Evolutionary conservation across 2,888 invertebrate genomes (phyloP), one percentile per base, ranked within the genome.

Genomic region (Rhyacophila evoluta): DNA sequence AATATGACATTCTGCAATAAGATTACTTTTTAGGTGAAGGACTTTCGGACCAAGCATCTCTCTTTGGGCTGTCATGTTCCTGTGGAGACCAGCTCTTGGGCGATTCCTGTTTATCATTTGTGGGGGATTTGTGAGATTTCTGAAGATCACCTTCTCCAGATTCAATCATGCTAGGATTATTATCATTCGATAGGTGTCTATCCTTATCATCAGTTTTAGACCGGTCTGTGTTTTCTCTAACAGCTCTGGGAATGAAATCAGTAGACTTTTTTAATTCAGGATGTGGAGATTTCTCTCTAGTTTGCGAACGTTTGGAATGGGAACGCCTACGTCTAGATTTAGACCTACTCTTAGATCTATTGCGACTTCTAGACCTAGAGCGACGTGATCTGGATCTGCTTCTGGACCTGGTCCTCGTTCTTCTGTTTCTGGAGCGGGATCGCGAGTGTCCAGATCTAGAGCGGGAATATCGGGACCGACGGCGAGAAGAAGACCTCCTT

Each of bases 31-130:
- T 55, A 38, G 12, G 67, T 1, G 76, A 67, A 5, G 90, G 90
- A 74, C 89, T 89, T 81, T 88, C 89, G 0, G 92, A 91, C 91
- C 92, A 91, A 0, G 91, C 91, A 81, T 89, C 88, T 55, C 86
- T 86, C 29, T 85, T 82, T 85, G 89, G 83, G 78, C 87, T 15
- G 11, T 67, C 28, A 8, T 90, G 90, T 81, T 88, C 90, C 0
- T 92, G 92, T 71, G 91, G 84, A 0, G 93, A 93, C 92, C 93
- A 92, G 12, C 92, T 92, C 82, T 91, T 91, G 0, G 92, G 91
- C 0, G 91, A 85, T 0, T 86, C 86, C 39, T 86, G 84, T 79
- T 80, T 55, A 8, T 8, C 55, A 10, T 55, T 19, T 8, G 8
- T 19, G 55, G 8, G 1, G 10, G 25, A 19, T 10, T 19, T 75